Evolutionary conservation across 2,113 vertebrate species (phyloP), one percentile per base, ranked within the genome.

Genomic region (Oncorhynchus clarkii): DNA sequence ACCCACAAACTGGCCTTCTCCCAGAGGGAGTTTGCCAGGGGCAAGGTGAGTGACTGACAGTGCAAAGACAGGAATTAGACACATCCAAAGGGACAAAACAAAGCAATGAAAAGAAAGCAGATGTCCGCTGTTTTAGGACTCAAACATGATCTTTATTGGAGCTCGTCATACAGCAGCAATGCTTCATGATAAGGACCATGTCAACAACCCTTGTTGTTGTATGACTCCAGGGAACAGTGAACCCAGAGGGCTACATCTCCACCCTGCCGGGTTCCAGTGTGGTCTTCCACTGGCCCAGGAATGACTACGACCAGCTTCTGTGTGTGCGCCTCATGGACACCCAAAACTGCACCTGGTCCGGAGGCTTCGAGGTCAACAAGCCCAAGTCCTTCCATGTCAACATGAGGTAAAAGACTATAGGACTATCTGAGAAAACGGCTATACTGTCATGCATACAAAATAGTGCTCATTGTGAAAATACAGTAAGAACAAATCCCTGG

Each of bases 291-390:
- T 99, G 98, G 98, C 98, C 98, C 3, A 93, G 98, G 20, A 99
- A 99, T 0, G 98, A 99, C 87, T 98, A 97, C 0, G 98, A 99
- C 84, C 98, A 98, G 71, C 90, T 99, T 0, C 72, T 99, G 0
- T 99, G 98, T 64, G 98, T 99, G 82, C 94, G 98, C 8, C 80
- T 97, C 45, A 99, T 99, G 97, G 96, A 99, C 72, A 87, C 94
- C 2, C 91, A 93, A 4, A 95, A 96, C 80, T 99, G 96, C 86
- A 92, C 95, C 73, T 99, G 98, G 98, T 99, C 96, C 1, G 98
- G 98, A 49, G 98, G 97, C 79, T 99, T 99, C 34, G 95, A 99
- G 84, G 95, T 99, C 92, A 99, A 96, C 92, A 99, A 99, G 84
- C 97, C 95, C 24, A 99, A 92, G 87, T 99, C 97, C 0, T 99